Percentiles rank a stretch among this genome's conserved stretches.
These are phyloP conservation scores for Pseudomugil tenellus DNA, from an alignment of 2,797 vertebrate species.

Conservation along the genomic window DNA sequence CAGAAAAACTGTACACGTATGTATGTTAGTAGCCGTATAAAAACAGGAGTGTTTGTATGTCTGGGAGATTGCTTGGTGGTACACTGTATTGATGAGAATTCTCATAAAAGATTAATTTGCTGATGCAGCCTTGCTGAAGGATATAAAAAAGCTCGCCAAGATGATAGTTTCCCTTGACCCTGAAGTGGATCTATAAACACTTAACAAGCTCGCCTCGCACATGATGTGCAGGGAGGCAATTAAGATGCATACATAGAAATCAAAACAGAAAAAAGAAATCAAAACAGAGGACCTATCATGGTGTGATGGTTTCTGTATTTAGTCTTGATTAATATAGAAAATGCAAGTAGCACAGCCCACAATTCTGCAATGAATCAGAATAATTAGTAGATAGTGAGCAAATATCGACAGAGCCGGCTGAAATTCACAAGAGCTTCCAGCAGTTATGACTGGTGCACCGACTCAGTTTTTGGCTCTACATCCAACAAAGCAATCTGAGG, in stretches of 20 bases:
- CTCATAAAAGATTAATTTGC: slow-evolving; percentile 56
- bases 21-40: background rate
- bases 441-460: slow-evolving; percentile 3
- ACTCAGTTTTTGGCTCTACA: slow-evolving; percentile 5
- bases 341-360: slow-evolving; percentile 40
- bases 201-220: slow-evolving; percentile 18
- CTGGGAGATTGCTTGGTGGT: slow-evolving; percentile 13
- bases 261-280: too few relatives aligned
- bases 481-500: slow-evolving; percentile 24
- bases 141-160: slow-evolving; percentile 35
- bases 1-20: slow-evolving; percentile 3
- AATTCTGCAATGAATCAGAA: slow-evolving; percentile 38
- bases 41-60: slow-evolving; percentile 17
- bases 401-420: slow-evolving; percentile 35
- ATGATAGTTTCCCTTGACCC: slow-evolving; percentile 22
- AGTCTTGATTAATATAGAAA: slow-evolving; percentile 39
- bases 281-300: background rate
- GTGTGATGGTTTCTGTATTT: slow-evolving; percentile 4
- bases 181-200: slow-evolving; percentile 34
- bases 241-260: background rate
- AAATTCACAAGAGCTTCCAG: slow-evolving; percentile 22
- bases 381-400: slow-evolving; percentile 37
- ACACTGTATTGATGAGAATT: slow-evolving; percentile 40
- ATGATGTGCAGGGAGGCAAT: slow-evolving; percentile 9
- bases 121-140: slow-evolving; percentile 45